Conservation (phyloP, 2,888 invertebrate genomes). For the Luperina nickerlii region DNA sequence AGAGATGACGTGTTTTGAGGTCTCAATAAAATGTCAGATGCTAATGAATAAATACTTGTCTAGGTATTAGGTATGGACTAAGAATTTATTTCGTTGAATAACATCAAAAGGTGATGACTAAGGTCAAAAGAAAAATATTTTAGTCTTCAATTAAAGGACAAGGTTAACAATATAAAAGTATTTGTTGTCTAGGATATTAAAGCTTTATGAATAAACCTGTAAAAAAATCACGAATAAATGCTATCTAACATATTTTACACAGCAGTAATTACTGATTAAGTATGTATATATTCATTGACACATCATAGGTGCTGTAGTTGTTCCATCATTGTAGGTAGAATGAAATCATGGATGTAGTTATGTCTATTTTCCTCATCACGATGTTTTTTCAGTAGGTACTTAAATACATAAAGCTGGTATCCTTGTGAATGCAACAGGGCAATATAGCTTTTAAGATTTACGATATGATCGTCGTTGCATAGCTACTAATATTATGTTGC, state of each 20-base stretch:
- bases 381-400: slow-evolving; percentile 48
- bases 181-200: slow-evolving; percentile 27
- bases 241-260: slow-evolving; percentile 9
- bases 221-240: slow-evolving; percentile 23
- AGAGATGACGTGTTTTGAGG: slow-evolving; percentile 37
- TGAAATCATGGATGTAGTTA: slow-evolving; percentile 28
- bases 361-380: slow-evolving; percentile 54
- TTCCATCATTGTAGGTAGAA: slow-evolving; percentile 43
- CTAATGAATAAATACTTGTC: slow-evolving; percentile 19
- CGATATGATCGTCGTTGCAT: slow-evolving; percentile 21
- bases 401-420: slow-evolving; percentile 44
- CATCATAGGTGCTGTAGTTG: slow-evolving; percentile 24
- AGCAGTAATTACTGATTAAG: slow-evolving; percentile 20
- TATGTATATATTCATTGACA: slow-evolving; percentile 44
- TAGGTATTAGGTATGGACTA: slow-evolving; percentile 18
- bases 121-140: slow-evolving; percentile 44
- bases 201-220: slow-evolving; percentile 32
- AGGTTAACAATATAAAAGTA: slow-evolving; percentile 29
- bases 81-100: slow-evolving; percentile 10
- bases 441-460: slow-evolving; percentile 43
- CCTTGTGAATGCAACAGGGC: slow-evolving; percentile 16
- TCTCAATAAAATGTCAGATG: slow-evolving; percentile 44
- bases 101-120: slow-evolving; percentile 12
- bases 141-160: slow-evolving; percentile 18
- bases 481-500: slow-evolving; percentile 9